phyloP scores from a whole-genome alignment of 2,888 invertebrate species.

The Netelia fuscicornis region DNA sequence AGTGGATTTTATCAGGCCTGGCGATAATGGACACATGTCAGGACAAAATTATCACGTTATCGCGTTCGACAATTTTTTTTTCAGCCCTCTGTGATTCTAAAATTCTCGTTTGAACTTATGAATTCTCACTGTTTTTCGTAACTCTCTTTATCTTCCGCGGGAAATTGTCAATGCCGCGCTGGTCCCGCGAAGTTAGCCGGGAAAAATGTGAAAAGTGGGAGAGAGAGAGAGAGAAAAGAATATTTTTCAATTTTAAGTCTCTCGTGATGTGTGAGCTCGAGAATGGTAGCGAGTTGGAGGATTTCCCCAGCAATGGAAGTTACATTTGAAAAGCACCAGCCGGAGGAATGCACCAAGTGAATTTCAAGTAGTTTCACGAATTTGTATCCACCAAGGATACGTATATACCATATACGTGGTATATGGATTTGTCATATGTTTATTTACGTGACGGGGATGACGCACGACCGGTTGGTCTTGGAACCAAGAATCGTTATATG shows the following conservation, averaged over 20 bases:
- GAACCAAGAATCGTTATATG: slow-evolving; percentile 16
- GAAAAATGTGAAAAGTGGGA: neutral
- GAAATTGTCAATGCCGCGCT: slow-evolving; percentile 53
- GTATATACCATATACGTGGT: slow-evolving; percentile 55
- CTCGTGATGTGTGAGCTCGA: slow-evolving; percentile 63
- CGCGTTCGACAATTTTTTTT: too few species aligned
- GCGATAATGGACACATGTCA: too few species aligned
- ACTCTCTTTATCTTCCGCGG: slow-evolving; percentile 18
- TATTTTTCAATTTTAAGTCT: slow-evolving; percentile 80
- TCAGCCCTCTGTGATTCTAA: too few species aligned
- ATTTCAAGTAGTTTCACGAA: slow-evolving; percentile 81
- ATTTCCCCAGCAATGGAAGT: slow-evolving; percentile 51
- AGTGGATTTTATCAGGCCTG: too few species aligned
- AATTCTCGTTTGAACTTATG: too few species aligned
- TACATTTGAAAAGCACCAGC: slow-evolving; percentile 50
- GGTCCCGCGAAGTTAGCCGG: neutral
- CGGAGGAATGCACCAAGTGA: slow-evolving; percentile 77
- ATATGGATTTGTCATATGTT: slow-evolving; percentile 23
- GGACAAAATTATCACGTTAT: too few species aligned
- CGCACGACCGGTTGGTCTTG: slow-evolving; percentile 40
- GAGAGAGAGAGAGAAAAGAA: slow-evolving; percentile 72
- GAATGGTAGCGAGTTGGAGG: slow-evolving; percentile 54
- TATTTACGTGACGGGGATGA: slow-evolving; percentile 50
- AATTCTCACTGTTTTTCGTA: too few species aligned
- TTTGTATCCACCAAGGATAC: slow-evolving; percentile 67